A percentile compares a stretch with the other conserved stretches of the same genome.
Evolutionary conservation across 2,113 vertebrate genomes (phyloP).

Genomic region (Caloenas nicobarica): DNA sequence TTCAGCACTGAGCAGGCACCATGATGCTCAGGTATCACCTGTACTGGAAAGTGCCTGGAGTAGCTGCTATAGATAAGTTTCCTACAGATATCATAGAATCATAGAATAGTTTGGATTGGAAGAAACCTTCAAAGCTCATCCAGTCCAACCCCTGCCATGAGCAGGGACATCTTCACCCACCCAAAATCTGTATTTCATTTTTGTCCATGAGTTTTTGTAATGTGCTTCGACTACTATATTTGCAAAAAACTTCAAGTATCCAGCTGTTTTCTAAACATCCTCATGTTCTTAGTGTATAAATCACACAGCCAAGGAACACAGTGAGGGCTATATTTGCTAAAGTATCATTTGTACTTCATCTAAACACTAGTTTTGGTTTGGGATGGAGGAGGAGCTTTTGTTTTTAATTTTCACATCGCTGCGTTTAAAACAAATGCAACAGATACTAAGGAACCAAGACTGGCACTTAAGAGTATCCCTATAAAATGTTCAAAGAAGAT

Average conservation of each 20-base stretch:
- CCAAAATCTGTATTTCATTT: neutral
- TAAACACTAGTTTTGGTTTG: neutral
- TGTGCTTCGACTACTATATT: neutral
- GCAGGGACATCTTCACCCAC: neutral
- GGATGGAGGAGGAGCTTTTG: neutral
- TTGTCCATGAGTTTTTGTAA: neutral
- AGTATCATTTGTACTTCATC: neutral
- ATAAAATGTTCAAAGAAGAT: neutral
- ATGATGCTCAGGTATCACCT: neutral
- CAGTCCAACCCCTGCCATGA: no score
- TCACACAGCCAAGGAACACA: neutral
- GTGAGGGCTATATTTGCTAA: neutral
- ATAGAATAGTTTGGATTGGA: no score
- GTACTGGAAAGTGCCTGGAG: neutral
- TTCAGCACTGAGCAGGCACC: neutral
- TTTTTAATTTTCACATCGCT: neutral
- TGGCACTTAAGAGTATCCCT: neutral
- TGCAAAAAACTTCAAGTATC: neutral
- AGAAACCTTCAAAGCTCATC: no score
- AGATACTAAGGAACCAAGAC: neutral
- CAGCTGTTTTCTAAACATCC: neutral
- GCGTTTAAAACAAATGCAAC: neutral
- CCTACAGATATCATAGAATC: neutral
- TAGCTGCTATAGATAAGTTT: neutral
- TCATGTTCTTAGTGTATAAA: neutral